Evolutionary conservation across 1,140 invertebrate genomes (phyloP).

Genomic region (Grapholita molesta): DNA sequence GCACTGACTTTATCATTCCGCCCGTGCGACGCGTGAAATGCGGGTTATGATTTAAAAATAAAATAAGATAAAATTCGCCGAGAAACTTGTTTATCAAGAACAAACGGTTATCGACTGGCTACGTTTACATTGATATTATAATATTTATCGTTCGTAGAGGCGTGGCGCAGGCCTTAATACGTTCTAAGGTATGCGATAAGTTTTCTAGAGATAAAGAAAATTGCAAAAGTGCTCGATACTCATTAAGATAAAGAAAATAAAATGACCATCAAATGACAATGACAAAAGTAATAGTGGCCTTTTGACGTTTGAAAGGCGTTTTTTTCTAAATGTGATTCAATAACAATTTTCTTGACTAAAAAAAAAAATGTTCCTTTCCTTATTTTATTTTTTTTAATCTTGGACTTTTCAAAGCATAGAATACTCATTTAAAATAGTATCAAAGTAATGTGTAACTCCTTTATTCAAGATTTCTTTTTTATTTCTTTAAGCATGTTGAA

Average conservation of each 20-base stretch:
- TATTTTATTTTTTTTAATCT: too few species aligned
- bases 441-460: too few species aligned
- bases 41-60: not conserved
- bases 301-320: not conserved
- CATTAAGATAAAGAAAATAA: not conserved
- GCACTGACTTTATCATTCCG: not conserved
- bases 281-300: not conserved
- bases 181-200: not conserved
- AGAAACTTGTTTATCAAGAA: constrained; percentile 8
- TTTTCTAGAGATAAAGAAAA: constrained; percentile 12
- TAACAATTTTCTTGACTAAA: too few species aligned
- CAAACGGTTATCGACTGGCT: not conserved
- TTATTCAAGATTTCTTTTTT: too few species aligned
- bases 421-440: too few species aligned
- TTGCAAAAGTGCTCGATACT: not conserved
- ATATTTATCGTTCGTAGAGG: not conserved
- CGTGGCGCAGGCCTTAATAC: not conserved
- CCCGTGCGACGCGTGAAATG: not conserved
- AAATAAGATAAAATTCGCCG: not conserved
- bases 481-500: too few species aligned
- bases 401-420: too few species aligned
- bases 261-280: not conserved
- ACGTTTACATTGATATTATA: not conserved
- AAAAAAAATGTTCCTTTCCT: too few species aligned
- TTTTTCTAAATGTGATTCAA: not conserved